These are phyloP conservation scores for Hetaerina americana DNA, from an alignment of 1,140 invertebrate species.

Conservation along the genomic window DNA sequence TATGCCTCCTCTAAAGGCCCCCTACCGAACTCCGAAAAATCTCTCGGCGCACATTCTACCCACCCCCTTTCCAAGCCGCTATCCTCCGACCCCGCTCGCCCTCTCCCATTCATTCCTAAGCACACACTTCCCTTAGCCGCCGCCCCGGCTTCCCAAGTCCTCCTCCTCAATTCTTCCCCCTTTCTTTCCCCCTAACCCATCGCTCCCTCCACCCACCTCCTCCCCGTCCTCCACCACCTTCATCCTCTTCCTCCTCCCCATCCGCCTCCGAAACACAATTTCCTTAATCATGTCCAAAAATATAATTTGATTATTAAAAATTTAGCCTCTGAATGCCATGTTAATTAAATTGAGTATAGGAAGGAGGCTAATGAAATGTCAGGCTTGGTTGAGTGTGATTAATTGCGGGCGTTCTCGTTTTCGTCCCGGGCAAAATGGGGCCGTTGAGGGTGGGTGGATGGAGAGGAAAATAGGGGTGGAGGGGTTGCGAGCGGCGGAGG, in stretches of 20 bases:
- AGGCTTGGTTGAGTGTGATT: constrained; percentile 7
- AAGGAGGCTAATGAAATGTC: constrained; percentile 11
- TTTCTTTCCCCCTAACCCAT: not conserved
- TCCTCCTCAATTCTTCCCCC: not conserved
- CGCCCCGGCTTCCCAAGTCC: not conserved
- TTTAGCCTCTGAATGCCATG: constrained; percentile 11
- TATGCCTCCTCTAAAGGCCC: not conserved
- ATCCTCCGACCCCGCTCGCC: not conserved
- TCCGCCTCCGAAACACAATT: constrained; percentile 6
- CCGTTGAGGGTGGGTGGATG: not conserved
- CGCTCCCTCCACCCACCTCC: not conserved
- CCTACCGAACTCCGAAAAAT: not conserved
- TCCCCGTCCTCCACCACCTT: not conserved
- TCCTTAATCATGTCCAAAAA: constrained; percentile 11
- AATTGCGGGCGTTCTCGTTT: constrained; percentile 10
- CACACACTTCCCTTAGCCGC: not conserved
- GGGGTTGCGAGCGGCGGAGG: not conserved
- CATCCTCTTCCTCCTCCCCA: not conserved
- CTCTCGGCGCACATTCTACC: not conserved
- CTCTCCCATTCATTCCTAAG: not conserved
- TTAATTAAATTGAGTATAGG: constrained; percentile 11
- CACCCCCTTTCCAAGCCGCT: not conserved
- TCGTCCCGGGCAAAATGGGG: constrained; percentile 2
- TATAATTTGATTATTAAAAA: constrained; percentile 12
- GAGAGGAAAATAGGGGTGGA: not conserved